Evolutionary conservation across 2,113 vertebrate genomes (phyloP).

Genomic region (Apodemus speciosus): DNA sequence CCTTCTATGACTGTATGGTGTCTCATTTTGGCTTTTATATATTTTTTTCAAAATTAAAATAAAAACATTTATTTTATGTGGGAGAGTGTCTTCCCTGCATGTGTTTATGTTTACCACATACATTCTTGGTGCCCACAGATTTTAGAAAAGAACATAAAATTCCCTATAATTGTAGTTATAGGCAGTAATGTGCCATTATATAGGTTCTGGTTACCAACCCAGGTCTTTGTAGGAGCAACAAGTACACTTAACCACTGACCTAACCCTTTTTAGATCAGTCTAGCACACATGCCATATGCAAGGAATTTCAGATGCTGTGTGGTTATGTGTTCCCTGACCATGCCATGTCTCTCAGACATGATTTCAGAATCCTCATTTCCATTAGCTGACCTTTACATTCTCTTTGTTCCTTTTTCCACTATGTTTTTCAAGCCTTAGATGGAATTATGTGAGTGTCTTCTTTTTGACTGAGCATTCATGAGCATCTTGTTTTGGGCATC

Average conservation of each 20-base stretch:
- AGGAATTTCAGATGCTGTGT: not conserved
- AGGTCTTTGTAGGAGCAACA: not conserved
- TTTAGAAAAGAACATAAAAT: not conserved
- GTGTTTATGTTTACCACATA: not conserved
- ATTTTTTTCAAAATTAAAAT: not conserved
- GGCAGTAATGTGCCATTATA: not conserved
- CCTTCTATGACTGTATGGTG: not conserved
- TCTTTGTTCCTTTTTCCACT: not conserved
- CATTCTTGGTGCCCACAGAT: not conserved
- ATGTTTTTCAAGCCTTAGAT: not conserved
- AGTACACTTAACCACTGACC: not conserved
- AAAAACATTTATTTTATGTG: not conserved
- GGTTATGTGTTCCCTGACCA: not conserved
- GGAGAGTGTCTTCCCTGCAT: not conserved
- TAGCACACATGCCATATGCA: not conserved
- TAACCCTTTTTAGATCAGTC: not conserved
- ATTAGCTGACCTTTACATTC: not conserved
- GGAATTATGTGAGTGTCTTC: not conserved
- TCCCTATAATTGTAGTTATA: not conserved
- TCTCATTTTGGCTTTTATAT: not conserved
- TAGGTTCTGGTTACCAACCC: not conserved
- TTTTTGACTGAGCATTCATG: not conserved
- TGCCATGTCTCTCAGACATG: not conserved
- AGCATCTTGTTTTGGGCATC: not conserved
- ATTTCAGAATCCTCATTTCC: not conserved